Percentiles rank a stretch among this genome's conserved stretches.
These are phyloP conservation scores for Mizuhopecten yessoensis DNA, from an alignment of 1,140 invertebrate genomes.

Conservation along the genomic window DNA sequence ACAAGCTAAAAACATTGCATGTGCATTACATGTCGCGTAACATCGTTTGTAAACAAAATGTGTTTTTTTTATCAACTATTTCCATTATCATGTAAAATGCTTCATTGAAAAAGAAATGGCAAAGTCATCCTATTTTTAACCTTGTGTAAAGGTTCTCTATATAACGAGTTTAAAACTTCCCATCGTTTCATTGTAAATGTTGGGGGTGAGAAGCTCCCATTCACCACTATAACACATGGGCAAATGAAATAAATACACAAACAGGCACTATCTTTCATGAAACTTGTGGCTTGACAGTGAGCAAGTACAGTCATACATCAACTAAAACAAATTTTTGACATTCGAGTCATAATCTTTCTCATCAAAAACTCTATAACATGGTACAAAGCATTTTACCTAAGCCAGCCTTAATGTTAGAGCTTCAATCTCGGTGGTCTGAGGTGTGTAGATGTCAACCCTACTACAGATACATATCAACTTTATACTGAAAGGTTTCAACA, in stretches of 20 bases:
- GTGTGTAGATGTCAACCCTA: neutral
- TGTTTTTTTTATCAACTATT: neutral
- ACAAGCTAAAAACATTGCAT: neutral
- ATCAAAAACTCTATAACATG: constrained; percentile 35
- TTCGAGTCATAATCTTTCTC: constrained; percentile 34
- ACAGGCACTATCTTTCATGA: neutral
- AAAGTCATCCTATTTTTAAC: constrained; percentile 32
- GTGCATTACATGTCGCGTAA: neutral
- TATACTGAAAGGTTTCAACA: neutral
- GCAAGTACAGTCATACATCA: constrained; percentile 33
- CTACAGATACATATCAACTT: neutral
- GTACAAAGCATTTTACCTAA: constrained; percentile 39
- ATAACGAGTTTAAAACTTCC: constrained; percentile 26
- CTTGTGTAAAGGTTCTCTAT: neutral
- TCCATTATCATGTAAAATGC: neutral
- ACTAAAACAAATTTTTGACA: constrained; percentile 33
- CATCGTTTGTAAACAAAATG: constrained; percentile 21
- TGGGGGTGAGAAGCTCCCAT: neutral
- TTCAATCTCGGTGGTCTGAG: neutral
- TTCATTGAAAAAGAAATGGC: neutral
- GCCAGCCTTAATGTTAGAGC: constrained; percentile 11
- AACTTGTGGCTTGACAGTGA: constrained; percentile 4
- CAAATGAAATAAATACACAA: neutral
- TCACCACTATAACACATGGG: neutral
- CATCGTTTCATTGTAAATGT: neutral